Base-by-base conservation (phyloP, 2,888 invertebrate genomes). In the Luffia ferchaultella region DNA sequence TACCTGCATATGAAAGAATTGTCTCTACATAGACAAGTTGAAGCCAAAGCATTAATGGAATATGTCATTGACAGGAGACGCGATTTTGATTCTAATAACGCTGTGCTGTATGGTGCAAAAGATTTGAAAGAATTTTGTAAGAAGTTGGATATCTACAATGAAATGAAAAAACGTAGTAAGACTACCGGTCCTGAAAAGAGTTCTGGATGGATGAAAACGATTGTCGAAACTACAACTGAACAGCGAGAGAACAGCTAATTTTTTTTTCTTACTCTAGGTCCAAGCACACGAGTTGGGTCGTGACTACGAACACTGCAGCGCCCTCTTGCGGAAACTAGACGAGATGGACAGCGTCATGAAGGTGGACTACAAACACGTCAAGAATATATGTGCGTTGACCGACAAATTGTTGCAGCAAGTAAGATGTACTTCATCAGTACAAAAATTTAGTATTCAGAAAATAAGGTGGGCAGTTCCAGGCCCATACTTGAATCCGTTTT, bases 231-330 rank as follows among this genome's bases (percentile, higher is more conserved):
- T n/a, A n/a, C n/a, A n/a, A n/a, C n/a, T n/a, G n/a, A n/a, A n/a
- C n/a, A n/a, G n/a, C n/a, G n/a, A n/a, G n/a, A n/a, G n/a, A n/a
- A n/a, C n/a, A n/a, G n/a, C n/a, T n/a, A n/a, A n/a, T n/a, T n/a
- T n/a, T n/a, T n/a, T n/a, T n/a, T n/a, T n/a, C n/a, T n/a, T n/a
- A n/a, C n/a, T n/a, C n/a, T 58, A 80, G 80, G 79, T 98, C 0
- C 93, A 94, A 76, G 96, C 96, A 0, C 93, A 93, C 52, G 98
- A 98, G 67, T 89, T 93, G 50, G 98, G 98, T 1, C 89, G 92
- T 48, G 98, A 99, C 82, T 94, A 95, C 68, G 98, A 98, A 74
- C 98, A 98, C 76, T 98, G 98, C 74, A 88, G 92, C 63, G 93
- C 95, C 2, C 83, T 98, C 16, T 90, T 94, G 64, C 88, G 97